A percentile compares a stretch with the other conserved stretches of the same genome.
Evolutionary conservation across 1,140 invertebrate species (phyloP).

Genomic region (Trichonephila clavipes): DNA sequence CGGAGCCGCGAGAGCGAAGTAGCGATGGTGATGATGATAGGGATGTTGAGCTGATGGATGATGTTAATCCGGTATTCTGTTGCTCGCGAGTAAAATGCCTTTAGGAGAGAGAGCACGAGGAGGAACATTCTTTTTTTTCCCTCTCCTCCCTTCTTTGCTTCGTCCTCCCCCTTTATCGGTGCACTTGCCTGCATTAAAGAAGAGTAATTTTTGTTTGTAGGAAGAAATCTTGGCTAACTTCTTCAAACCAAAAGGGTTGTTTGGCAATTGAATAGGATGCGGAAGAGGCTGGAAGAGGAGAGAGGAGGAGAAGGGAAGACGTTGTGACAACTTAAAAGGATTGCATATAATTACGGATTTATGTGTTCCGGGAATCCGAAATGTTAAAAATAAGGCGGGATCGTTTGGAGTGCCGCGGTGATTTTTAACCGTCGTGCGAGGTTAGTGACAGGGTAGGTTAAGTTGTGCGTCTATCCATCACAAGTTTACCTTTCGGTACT

Average conservation of each 20-base stretch:
- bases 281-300: neutral
- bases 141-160: neutral
- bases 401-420: constrained; percentile 5
- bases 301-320: too few relatives aligned
- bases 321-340: constrained; percentile 43
- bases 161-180: neutral
- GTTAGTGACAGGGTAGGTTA: neutral
- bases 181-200: constrained; percentile 33
- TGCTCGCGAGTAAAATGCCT: constrained; percentile 50
- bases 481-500: neutral
- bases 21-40: constrained; percentile 74
- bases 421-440: neutral
- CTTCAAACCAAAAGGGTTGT: constrained; percentile 21
- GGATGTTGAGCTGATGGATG: constrained; percentile 68
- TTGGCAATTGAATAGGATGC: constrained; percentile 5
- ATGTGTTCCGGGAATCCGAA: constrained; percentile 15
- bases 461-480: neutral
- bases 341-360: constrained; percentile 52
- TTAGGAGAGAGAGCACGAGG: neutral
- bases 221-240: constrained; percentile 32
- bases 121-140: neutral
- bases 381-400: constrained; percentile 2
- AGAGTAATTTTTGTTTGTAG: constrained; percentile 52
- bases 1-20: constrained; percentile 30
- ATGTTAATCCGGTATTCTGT: constrained; percentile 76